Evolutionary conservation across 1,140 invertebrate genomes (phyloP).

Genomic region (Diuraphis noxia): DNA sequence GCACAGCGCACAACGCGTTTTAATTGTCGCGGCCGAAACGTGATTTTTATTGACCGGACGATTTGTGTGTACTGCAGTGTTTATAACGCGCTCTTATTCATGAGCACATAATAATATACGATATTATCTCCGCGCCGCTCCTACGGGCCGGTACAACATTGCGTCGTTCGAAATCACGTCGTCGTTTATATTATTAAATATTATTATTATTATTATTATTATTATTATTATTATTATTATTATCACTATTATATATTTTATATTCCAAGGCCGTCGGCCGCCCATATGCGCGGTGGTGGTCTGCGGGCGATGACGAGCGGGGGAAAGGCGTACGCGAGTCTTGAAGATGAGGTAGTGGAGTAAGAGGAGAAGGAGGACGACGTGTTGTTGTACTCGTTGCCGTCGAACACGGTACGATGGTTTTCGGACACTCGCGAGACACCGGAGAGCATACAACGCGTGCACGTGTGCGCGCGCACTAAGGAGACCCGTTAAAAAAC

Average conservation of each 20-base stretch:
- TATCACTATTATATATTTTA: neutral
- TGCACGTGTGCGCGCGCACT: neutral
- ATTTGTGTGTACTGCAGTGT: slow-evolving; percentile 3
- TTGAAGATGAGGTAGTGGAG: neutral
- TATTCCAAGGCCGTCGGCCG: slow-evolving; percentile 22
- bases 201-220: slow-evolving; percentile 5
- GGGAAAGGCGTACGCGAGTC: neutral
- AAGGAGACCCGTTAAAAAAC: neutral
- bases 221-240: no score
- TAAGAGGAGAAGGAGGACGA: neutral
- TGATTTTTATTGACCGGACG: slow-evolving; percentile 29
- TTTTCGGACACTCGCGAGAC: slow-evolving; percentile 26
- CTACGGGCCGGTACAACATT: neutral
- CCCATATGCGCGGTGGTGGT: neutral
- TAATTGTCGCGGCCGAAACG: slow-evolving; percentile 10
- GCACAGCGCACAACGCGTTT: neutral
- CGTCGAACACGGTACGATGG: neutral
- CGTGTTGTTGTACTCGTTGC: neutral
- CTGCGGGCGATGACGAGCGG: neutral
- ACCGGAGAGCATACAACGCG: neutral
- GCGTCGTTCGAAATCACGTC: slow-evolving; percentile 35
- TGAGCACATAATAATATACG: slow-evolving; percentile 18
- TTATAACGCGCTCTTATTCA: slow-evolving; percentile 24
- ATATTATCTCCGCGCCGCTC: slow-evolving; percentile 13
- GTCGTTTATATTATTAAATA: slow-evolving; percentile 28